Evolutionary conservation across 2,113 vertebrate species (phyloP).

Genomic region (Percina caprodes): DNA sequence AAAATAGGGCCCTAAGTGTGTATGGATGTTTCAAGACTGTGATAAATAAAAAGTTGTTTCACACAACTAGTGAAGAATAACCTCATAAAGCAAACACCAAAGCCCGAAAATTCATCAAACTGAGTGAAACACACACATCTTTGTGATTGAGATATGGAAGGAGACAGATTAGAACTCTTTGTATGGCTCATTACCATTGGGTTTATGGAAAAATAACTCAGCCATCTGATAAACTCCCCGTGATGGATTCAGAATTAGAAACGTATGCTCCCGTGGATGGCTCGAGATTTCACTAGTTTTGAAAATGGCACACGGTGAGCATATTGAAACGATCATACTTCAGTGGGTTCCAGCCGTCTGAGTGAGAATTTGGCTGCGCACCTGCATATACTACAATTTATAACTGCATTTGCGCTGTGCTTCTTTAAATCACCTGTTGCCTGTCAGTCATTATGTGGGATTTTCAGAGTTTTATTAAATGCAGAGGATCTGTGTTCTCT

Average conservation of each 20-base stretch:
- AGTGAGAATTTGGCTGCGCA: conserved; percentile 72
- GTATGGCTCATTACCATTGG: conserved; percentile 69
- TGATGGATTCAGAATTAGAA: conserved; percentile 73
- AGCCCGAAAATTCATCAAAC: conserved; percentile 35
- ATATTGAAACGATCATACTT: conserved; percentile 82
- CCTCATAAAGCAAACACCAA: conserved; percentile 36
- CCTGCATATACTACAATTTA: conserved; percentile 77
- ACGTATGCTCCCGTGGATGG: conserved; percentile 42
- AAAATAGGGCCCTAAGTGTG: neutral
- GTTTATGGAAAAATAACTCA: conserved; percentile 76
- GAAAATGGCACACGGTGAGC: conserved; percentile 59
- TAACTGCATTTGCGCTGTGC: conserved; percentile 69
- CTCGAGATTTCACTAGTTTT: conserved; percentile 42
- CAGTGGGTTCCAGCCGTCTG: conserved; percentile 52
- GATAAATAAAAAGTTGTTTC: conserved; percentile 59
- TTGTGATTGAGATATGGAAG: conserved; percentile 61
- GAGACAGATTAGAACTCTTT: conserved; percentile 64
- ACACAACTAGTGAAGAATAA: conserved; percentile 21
- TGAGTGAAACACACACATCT: conserved; percentile 36
- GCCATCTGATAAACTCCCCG: conserved; percentile 72
- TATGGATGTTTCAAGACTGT: conserved; percentile 18
- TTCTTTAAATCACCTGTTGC: conserved; percentile 83
- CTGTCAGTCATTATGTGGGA: conserved; percentile 71
- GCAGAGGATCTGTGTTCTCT: conserved; percentile 28
- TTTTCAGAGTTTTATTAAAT: conserved; percentile 68